These are phyloP conservation scores for Aurelia sp. DNA, from an alignment of 30 jellyfish, hydroid and myxozoan genomes.

Conservation along the genomic window DNA sequence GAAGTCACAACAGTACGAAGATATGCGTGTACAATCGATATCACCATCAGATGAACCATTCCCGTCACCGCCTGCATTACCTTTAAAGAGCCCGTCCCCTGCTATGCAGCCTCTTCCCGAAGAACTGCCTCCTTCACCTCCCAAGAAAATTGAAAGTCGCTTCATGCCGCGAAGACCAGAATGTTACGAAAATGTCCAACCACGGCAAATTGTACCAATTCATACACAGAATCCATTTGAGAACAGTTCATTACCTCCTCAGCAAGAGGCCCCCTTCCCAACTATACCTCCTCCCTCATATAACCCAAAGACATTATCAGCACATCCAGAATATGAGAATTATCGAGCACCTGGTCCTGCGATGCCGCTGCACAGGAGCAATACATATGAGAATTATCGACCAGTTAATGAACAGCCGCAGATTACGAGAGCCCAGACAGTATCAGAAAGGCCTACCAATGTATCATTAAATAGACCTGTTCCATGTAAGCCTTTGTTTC, in stretches of 20 bases:
- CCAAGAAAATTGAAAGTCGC: constrained; percentile 74
- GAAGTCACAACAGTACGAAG: constrained; percentile 42
- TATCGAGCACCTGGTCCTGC: constrained; percentile 14
- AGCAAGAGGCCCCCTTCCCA: background rate
- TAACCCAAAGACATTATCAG: background rate
- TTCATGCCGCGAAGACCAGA: constrained; percentile 49
- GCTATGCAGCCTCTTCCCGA: constrained; percentile 2
- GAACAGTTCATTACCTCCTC: background rate
- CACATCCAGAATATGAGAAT: constrained; percentile 35
- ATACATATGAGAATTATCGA: constrained; percentile 33
- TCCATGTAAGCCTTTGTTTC: constrained; percentile 39
- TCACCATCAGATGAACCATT: constrained; percentile 8
- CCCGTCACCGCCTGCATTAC: constrained; percentile 51
- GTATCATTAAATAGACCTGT: constrained; percentile 38
- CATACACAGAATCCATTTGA: constrained; percentile 69
- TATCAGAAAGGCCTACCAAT: constrained; percentile 37
- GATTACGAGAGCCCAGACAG: constrained; percentile 32
- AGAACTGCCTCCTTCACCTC: constrained; percentile 67
- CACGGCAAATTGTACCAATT: constrained; percentile 68
- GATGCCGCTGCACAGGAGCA: constrained; percentile 19
- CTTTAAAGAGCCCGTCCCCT: constrained; percentile 34
- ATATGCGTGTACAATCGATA: background rate
- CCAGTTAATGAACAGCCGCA: constrained; percentile 14
- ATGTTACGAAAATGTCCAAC: constrained; percentile 75
- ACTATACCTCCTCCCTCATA: constrained; percentile 19